Evolutionary conservation across 1,140 invertebrate species (phyloP), one percentile per base, ranked within the genome.

Genomic region (Zelostemma sp.): DNA sequence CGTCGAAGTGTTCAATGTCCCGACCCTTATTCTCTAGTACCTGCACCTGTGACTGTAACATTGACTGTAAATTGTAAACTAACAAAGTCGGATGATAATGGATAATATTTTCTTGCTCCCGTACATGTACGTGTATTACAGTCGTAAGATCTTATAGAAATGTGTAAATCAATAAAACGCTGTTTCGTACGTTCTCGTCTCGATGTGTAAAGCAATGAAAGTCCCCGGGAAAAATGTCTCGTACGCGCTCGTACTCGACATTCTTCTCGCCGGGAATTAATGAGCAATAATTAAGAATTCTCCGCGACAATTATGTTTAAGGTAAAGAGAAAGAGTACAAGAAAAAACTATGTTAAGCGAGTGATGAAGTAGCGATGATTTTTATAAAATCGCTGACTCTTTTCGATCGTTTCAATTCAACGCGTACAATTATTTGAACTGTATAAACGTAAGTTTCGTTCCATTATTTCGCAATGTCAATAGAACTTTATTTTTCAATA

Each of bases 241-340:
- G n/a, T n/a, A n/a, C n/a, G n/a, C n/a, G n/a, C n/a, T n/a, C n/a
- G n/a, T n/a, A n/a, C n/a, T n/a, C n/a, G n/a, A n/a, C n/a, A n/a
- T n/a, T n/a, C n/a, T n/a, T n/a, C n/a, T n/a, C n/a, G n/a, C n/a
- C n/a, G n/a, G n/a, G n/a, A n/a, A n/a, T n/a, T n/a, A n/a, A 62
- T 80, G 75, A 82, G 76, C 77, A 81, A 80, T 82, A 80, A 79
- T 67, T 57, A 75, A 54, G 73, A 73, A 73, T 61, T 76, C 66
- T 79, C 72, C 76, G 76, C 64, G 68, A 57, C 41, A 62, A 66
- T 58, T 60, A 65, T 70, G 33, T 64, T 60, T 64, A 70, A 64
- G 60, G 45, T 49, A 45, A 50, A 60, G 33, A 62, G 50, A 56
- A 71, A 65, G 55, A 62, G 63, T 65, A 66, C 62, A 62, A 66